Evolutionary conservation across 2,888 invertebrate genomes (phyloP).

Genomic region (Tinea pellionella): DNA sequence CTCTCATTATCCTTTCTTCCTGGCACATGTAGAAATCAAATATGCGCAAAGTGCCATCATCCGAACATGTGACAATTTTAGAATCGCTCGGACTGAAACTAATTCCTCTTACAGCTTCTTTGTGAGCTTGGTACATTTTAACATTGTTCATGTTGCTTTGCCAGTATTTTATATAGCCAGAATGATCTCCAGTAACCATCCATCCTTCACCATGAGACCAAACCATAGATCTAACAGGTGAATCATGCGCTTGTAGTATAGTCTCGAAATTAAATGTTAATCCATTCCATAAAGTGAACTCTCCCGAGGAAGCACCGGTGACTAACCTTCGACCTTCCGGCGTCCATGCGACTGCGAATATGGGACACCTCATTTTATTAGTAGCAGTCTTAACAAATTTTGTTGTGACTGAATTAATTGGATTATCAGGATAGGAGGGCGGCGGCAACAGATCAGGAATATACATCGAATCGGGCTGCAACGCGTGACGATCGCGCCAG

Average conservation of each 20-base stretch:
- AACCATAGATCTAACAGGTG: conserved; percentile 98
- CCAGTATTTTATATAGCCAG: conserved; percentile 99
- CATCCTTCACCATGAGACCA: conserved; percentile 99
- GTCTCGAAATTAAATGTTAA: conserved; percentile 99
- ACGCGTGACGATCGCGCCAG: conserved; percentile 84
- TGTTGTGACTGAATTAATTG: conserved; percentile 95
- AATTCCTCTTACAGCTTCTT: conserved; percentile 98
- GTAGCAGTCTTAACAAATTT: conserved; percentile 99
- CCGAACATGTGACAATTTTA: conserved; percentile 99
- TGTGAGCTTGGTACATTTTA: conserved; percentile 99
- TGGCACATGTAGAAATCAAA: conserved; percentile 98
- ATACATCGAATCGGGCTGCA: conserved; percentile 97
- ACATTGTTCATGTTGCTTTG: conserved; percentile 99
- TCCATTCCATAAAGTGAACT: conserved; percentile 99
- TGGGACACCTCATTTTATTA: conserved; percentile 99
- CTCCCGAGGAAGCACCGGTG: conserved; percentile 98
- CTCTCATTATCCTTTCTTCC: conserved; percentile 93
- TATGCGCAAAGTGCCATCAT: conserved; percentile 97
- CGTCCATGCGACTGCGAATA: conserved; percentile 99
- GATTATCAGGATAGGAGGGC: conserved; percentile 92
- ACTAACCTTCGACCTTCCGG: conserved; percentile 97
- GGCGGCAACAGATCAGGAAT: conserved; percentile 94
- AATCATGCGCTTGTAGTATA: conserved; percentile 99
- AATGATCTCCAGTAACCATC: conserved; percentile 99
- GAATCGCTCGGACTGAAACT: conserved; percentile 99